Percentiles rank a stretch among this genome's conserved stretches.
Evolutionary conservation across 1,140 invertebrate genomes (phyloP).

Genomic region (Pachypeltis micranthus): DNA sequence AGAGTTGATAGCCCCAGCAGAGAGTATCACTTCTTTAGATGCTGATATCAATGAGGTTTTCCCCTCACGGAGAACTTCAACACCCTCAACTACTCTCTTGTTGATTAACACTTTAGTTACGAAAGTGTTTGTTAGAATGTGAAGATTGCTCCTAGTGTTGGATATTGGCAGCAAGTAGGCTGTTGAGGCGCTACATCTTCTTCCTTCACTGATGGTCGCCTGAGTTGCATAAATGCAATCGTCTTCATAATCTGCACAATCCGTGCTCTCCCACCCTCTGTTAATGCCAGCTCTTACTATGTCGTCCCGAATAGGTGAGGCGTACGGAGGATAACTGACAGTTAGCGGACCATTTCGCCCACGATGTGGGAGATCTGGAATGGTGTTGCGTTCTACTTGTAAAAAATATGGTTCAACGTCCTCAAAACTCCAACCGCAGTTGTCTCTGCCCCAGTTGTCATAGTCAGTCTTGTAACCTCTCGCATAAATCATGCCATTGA

Average conservation of each 20-base stretch:
- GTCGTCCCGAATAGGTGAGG: background rate
- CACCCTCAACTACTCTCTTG: slow-evolving; percentile 53
- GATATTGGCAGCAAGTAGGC: slow-evolving; percentile 60
- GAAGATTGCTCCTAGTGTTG: slow-evolving; percentile 45
- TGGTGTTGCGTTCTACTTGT: slow-evolving; percentile 59
- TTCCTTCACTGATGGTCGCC: slow-evolving; percentile 69
- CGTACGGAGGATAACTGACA: background rate
- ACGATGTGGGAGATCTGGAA: slow-evolving; percentile 29
- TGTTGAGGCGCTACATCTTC: slow-evolving; percentile 74
- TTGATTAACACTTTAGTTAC: slow-evolving; percentile 57
- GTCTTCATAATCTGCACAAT: slow-evolving; percentile 63
- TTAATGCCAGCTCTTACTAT: background rate
- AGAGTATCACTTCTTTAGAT: slow-evolving; percentile 55
- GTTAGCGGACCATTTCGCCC: slow-evolving; percentile 17
- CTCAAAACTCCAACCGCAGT: slow-evolving; percentile 78
- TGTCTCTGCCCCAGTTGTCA: slow-evolving; percentile 77
- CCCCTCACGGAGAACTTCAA: slow-evolving; percentile 47
- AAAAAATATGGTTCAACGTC: slow-evolving; percentile 76
- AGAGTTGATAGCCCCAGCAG: slow-evolving; percentile 63
- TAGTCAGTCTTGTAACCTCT: slow-evolving; percentile 83
- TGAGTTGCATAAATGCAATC: slow-evolving; percentile 64
- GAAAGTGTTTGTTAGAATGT: slow-evolving; percentile 47
- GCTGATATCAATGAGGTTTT: slow-evolving; percentile 44
- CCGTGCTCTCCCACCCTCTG: slow-evolving; percentile 25
- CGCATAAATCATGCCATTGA: slow-evolving; percentile 92